Conservation (phyloP, 2,113 vertebrate genomes). For the Ailurus styani region DNA sequence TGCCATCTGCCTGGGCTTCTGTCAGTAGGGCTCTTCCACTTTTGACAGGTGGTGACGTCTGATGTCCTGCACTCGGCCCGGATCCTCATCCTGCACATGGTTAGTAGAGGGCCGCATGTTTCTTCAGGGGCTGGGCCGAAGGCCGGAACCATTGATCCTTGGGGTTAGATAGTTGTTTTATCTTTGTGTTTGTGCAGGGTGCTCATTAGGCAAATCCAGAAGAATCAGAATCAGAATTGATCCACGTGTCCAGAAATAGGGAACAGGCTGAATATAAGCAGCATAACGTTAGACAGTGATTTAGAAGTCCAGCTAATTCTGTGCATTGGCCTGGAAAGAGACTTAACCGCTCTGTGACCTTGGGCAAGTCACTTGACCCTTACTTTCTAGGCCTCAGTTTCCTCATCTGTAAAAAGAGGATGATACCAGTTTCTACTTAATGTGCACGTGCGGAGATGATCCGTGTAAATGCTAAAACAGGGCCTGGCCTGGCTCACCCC, state of each 20-base stretch:
- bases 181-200: not conserved
- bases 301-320: not conserved
- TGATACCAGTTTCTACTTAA: not conserved
- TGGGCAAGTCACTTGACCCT: not conserved
- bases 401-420: not conserved
- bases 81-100: slow-evolving; percentile 93
- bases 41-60: slow-evolving; percentile 89
- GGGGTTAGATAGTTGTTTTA: not conserved
- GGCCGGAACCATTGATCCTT: not conserved
- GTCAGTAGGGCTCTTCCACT: not conserved
- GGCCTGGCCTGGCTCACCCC: not conserved
- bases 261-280: not conserved
- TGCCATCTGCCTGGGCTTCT: not conserved
- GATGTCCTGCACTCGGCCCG: slow-evolving; percentile 88
- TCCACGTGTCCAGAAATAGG: not conserved
- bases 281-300: not conserved
- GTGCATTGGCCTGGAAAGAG: not conserved
- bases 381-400: not conserved
- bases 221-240: not conserved
- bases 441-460: not conserved
- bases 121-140: not conserved
- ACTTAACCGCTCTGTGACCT: not conserved
- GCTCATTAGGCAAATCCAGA: not conserved
- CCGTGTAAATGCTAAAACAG: not conserved
- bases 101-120: slow-evolving; percentile 72